phyloP scores from a whole-genome alignment of 2,113 vertebrate genomes.

The Athene cunicularia region DNA sequence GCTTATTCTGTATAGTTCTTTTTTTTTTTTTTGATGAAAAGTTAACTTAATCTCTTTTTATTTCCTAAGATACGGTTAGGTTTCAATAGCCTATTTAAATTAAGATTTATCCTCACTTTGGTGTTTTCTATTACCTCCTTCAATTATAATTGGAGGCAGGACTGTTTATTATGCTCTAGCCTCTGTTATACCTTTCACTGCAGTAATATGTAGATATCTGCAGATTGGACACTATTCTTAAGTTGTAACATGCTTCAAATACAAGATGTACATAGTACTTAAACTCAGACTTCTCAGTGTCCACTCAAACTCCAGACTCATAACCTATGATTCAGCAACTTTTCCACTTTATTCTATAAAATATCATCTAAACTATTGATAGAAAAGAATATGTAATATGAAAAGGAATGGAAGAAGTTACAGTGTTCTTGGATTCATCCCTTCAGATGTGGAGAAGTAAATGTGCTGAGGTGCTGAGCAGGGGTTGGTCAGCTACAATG shows the following conservation, averaged over 20 bases:
- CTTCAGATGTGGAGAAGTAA: background rate
- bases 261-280: background rate
- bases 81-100: constrained; percentile 1
- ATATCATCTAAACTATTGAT: background rate
- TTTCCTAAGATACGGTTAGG: background rate
- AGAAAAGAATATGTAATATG: background rate
- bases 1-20: background rate
- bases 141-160: background rate
- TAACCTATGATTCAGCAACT: background rate
- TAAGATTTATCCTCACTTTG: background rate
- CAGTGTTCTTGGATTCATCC: rapidly evolving
- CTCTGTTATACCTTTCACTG: background rate
- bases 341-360: background rate
- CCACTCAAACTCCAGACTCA: background rate
- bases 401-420: background rate
- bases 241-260: background rate
- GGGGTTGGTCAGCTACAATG: background rate
- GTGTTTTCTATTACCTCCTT: background rate
- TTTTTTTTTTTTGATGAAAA: background rate
- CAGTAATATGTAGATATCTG: background rate
- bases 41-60: background rate
- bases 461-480: background rate
- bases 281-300: background rate
- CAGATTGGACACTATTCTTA: background rate
- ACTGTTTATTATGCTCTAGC: background rate